These are phyloP conservation scores for Iselma pallidipennis DNA, from an alignment of 2,888 invertebrate species.

Conservation along the genomic window DNA sequence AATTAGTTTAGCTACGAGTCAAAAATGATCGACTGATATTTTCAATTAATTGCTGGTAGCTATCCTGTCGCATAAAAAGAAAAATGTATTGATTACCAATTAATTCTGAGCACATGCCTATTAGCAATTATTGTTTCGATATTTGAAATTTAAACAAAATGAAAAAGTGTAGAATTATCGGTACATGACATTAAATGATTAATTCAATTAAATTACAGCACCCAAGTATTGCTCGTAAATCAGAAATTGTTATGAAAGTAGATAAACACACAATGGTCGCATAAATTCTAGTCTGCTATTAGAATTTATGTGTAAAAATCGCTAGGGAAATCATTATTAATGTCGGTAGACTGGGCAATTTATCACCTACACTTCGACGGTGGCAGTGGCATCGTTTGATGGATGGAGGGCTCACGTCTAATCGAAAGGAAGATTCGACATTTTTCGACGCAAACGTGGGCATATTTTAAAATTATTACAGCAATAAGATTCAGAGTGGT, in stretches of 20 bases:
- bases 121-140: not conserved
- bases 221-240: constrained; percentile 7
- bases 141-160: too few relatives aligned
- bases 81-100: not conserved
- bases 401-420: constrained; percentile 41
- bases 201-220: not conserved
- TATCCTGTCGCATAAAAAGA: too few relatives aligned
- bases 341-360: constrained; percentile 43
- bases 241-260: constrained; percentile 31
- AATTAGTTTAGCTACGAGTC: too few relatives aligned
- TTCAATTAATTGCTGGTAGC: too few relatives aligned
- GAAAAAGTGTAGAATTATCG: not conserved
- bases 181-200: not conserved
- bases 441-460: constrained; percentile 10
- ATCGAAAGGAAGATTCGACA: constrained; percentile 27
- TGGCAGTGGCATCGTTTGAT: constrained; percentile 41
- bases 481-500: constrained; percentile 10
- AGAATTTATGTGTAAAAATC: constrained; percentile 44
- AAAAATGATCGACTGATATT: too few relatives aligned
- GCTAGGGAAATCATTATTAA: constrained; percentile 50
- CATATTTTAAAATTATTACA: constrained; percentile 21
- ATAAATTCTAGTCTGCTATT: constrained; percentile 41
- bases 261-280: constrained; percentile 43
- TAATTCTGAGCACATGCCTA: not conserved
- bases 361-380: constrained; percentile 37